Evolutionary conservation across 1,140 invertebrate genomes (phyloP).

Genomic region (Drosophila truncata): DNA sequence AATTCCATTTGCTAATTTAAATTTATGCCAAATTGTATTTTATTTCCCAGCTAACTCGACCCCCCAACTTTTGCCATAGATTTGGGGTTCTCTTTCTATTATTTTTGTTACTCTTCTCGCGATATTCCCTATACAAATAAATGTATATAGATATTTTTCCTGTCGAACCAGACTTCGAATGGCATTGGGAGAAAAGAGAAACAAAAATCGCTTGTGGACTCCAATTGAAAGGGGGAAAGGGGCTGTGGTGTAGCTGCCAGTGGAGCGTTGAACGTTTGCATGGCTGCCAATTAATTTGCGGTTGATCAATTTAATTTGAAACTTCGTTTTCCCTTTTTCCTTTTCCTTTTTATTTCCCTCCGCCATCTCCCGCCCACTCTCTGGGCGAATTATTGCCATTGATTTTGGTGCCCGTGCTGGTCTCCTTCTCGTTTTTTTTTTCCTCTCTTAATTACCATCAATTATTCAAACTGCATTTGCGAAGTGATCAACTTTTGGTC

Average conservation of each 20-base stretch:
- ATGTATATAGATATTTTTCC: neutral
- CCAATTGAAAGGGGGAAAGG: constrained; percentile 30
- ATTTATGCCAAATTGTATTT: constrained; percentile 80
- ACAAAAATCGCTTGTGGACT: constrained; percentile 22
- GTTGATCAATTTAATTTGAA: constrained; percentile 85
- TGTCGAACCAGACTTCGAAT: constrained; percentile 52
- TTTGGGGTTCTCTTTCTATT: neutral
- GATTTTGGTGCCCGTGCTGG: constrained; percentile 60
- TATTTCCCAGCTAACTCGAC: constrained; percentile 35
- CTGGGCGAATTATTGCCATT: constrained; percentile 84
- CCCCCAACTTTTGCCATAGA: neutral
- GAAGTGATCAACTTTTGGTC: constrained; percentile 82
- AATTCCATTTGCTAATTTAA: constrained; percentile 84
- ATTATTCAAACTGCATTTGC: constrained; percentile 85
- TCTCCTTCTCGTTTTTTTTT: constrained; percentile 35
- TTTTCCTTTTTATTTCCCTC: constrained; percentile 17
- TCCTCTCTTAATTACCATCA: constrained; percentile 79
- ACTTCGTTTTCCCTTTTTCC: constrained; percentile 48
- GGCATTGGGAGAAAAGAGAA: neutral
- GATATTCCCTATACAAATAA: neutral
- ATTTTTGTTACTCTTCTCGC: constrained; percentile 1
- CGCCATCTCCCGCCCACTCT: neutral
- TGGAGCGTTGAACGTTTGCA: constrained; percentile 68
- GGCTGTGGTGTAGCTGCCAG: constrained; percentile 24
- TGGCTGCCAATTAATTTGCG: constrained; percentile 84